Conservation (phyloP, 1,140 invertebrate genomes). For the Lutraria rhynchaena region DNA sequence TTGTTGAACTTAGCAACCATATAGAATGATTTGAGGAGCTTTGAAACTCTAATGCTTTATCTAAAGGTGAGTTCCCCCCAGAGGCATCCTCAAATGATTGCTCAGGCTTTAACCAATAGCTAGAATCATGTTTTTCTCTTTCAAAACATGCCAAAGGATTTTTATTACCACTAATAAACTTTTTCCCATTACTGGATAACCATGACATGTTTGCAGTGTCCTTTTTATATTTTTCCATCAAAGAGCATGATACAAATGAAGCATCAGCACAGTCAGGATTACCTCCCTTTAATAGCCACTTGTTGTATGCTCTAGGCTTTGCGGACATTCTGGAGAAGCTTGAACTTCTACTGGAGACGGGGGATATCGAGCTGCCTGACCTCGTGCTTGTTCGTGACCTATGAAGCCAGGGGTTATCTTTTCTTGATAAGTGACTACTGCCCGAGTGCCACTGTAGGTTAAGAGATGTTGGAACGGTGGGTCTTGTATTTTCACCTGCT, state of each 20-base stretch:
- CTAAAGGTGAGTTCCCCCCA: slow-evolving; percentile 26
- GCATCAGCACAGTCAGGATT: not conserved
- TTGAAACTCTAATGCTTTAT: slow-evolving; percentile 23
- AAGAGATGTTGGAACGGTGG: slow-evolving; percentile 21
- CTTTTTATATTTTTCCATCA: slow-evolving; percentile 48
- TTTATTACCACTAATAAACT: not conserved
- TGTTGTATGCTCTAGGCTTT: not conserved
- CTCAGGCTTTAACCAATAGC: slow-evolving; percentile 31
- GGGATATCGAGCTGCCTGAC: slow-evolving; percentile 31
- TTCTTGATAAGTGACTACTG: slow-evolving; percentile 12
- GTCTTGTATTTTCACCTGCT: slow-evolving; percentile 1
- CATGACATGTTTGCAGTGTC: slow-evolving; percentile 31
- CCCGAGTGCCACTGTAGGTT: not conserved
- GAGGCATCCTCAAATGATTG: not conserved
- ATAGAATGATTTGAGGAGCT: slow-evolving; percentile 17
- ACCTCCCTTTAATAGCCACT: slow-evolving; percentile 46
- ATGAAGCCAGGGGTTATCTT: slow-evolving; percentile 41
- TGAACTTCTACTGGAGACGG: slow-evolving; percentile 14
- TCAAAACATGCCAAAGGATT: slow-evolving; percentile 23
- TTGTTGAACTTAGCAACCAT: slow-evolving; percentile 21
- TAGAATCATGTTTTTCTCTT: slow-evolving; percentile 9
- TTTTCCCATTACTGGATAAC: slow-evolving; percentile 28
- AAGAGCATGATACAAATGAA: not conserved
- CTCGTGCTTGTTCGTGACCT: slow-evolving; percentile 1
- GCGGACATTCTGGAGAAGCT: slow-evolving; percentile 10